These are phyloP conservation scores for Drosophila suboccidentalis DNA, from an alignment of 2,888 invertebrate genomes.

Conservation along the genomic window DNA sequence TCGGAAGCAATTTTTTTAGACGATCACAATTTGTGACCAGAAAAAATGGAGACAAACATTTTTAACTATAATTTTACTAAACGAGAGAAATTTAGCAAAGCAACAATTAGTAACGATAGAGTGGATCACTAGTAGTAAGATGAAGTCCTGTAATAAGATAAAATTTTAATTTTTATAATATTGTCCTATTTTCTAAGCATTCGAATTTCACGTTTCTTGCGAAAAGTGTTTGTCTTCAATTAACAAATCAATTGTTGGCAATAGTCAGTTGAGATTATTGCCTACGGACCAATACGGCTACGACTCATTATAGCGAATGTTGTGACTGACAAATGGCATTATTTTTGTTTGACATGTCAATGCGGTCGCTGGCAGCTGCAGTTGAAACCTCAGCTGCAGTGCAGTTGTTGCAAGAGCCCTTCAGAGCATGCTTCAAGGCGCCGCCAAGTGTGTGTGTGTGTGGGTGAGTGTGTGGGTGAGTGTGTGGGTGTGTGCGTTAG, in stretches of 20 bases:
- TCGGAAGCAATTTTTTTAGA: no score
- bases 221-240: neutral
- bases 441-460: constrained; percentile 55
- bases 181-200: no score
- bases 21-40: no score
- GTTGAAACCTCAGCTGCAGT: constrained; percentile 2
- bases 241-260: neutral
- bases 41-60: no score
- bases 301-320: constrained; percentile 59
- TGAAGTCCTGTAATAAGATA: no score
- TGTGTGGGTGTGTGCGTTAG: constrained; percentile 36
- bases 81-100: no score
- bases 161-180: no score
- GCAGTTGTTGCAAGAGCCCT: constrained; percentile 65
- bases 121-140: no score
- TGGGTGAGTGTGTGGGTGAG: constrained; percentile 47
- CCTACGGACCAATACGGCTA: constrained; percentile 10
- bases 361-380: constrained; percentile 48
- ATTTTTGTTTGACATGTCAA: constrained; percentile 73
- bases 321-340: constrained; percentile 61
- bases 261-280: constrained; percentile 4
- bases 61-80: no score
- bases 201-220: no score
- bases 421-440: constrained; percentile 73
- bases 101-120: no score